phyloP scores from a whole-genome alignment of 2,888 invertebrate genomes.

The Tuberolachnus salignus region DNA sequence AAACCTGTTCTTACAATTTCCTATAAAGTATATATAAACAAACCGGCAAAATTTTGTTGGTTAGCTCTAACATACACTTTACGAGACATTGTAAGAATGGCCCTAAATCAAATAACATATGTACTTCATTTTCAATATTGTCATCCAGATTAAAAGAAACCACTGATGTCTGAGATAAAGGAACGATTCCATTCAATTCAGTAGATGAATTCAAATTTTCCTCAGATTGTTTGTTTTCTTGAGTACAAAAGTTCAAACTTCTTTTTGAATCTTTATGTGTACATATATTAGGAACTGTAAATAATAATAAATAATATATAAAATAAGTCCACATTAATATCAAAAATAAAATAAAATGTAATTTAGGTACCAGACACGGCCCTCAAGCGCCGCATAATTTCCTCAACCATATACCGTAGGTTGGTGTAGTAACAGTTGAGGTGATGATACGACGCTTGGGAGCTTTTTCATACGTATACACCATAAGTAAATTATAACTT shows the following conservation, averaged over 20 bases:
- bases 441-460: too few relatives aligned
- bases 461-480: neutral
- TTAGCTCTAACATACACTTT: too few relatives aligned
- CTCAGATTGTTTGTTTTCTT: neutral
- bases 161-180: slow-evolving; percentile 50
- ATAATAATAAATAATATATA: neutral
- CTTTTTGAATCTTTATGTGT: slow-evolving; percentile 40
- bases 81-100: too few relatives aligned
- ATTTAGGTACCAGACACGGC: too few relatives aligned
- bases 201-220: slow-evolving; percentile 9
- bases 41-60: too few relatives aligned
- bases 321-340: neutral
- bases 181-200: slow-evolving; percentile 40
- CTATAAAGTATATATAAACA: too few relatives aligned
- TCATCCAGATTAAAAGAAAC: slow-evolving; percentile 40
- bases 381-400: too few relatives aligned
- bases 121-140: slow-evolving; percentile 16
- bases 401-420: too few relatives aligned
- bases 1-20: too few relatives aligned
- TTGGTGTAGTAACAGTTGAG: too few relatives aligned
- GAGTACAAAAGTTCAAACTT: slow-evolving; percentile 44
- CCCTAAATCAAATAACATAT: slow-evolving; percentile 44
- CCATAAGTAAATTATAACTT: too few relatives aligned
- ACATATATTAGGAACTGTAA: slow-evolving; percentile 22
- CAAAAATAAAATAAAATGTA: neutral